These are phyloP conservation scores for Drosophila picticornis DNA, from an alignment of 2,888 invertebrate genomes.

Conservation along the genomic window DNA sequence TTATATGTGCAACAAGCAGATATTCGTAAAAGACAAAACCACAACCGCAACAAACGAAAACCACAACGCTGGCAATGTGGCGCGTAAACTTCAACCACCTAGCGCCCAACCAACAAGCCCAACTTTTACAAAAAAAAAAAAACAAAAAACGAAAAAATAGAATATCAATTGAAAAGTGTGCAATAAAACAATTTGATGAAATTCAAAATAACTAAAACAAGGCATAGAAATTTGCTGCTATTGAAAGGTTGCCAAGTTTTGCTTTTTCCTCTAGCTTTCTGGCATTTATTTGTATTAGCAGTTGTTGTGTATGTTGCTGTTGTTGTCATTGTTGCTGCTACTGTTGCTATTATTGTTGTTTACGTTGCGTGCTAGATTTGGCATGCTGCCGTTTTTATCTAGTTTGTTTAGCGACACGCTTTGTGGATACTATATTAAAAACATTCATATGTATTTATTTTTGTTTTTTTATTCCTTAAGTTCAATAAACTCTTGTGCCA, in stretches of 20 bases:
- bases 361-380: constrained; percentile 69
- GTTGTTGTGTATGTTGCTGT: constrained; percentile 20
- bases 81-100: constrained; percentile 8
- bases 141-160: constrained; percentile 19
- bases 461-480: constrained; percentile 29
- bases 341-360: constrained; percentile 56
- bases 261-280: constrained; percentile 9
- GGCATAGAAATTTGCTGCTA: constrained; percentile 34
- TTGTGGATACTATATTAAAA: constrained; percentile 60
- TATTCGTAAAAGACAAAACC: constrained; percentile 48
- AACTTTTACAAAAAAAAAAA: constrained; percentile 32
- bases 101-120: not conserved
- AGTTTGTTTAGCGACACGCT: constrained; percentile 68
- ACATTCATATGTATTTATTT: constrained; percentile 27
- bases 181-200: constrained; percentile 48
- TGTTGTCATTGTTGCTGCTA: constrained; percentile 2
- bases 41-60: constrained; percentile 63
- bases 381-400: constrained; percentile 53
- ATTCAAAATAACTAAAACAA: constrained; percentile 51
- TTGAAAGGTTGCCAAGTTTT: constrained; percentile 69
- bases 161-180: constrained; percentile 55
- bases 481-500: constrained; percentile 63
- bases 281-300: constrained; percentile 41
- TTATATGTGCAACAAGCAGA: constrained; percentile 37
- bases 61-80: constrained; percentile 56